Base-by-base conservation (phyloP, 2,113 vertebrate genomes). In the Peromyscus leucopus region DNA sequence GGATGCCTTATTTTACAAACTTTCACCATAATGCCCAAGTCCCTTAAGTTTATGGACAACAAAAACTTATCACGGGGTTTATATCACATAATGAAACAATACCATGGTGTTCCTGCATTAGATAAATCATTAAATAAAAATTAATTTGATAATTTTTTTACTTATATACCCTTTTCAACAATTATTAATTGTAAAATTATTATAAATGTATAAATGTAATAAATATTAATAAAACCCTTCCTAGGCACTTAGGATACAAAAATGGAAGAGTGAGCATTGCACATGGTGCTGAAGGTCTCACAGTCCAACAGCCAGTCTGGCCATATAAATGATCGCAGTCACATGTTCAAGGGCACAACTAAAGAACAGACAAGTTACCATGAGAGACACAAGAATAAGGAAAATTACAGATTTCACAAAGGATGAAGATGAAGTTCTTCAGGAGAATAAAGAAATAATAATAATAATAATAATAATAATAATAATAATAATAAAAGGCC, bases 21-120 rank as follows among this genome's bases (percentile, higher is more conserved):
- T 71, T 96, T 69, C 79, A 26, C 88, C 36, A 80, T 80, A 55
- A 90, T 93, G n/a, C 11, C 46, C 19, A 89, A 88, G 89, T 42
- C 42, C 91, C 36, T 90, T 75, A 97, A 84, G 57, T 69, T 83
- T 94, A 42, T 92, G 78, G 51, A 71, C 39, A 91, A 94, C 89
- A 42, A 61, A 95, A 67, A 95, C 79, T 69, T 86, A 84, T 13
- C 36, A 82, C 85, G 48, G 22, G 55, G 86, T 91, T 95, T 91
- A 94, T 13, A 59, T 33, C 42, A 39, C 26, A 84, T 65, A 93
- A 76, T 89, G 4, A 72, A 93, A 90, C 17, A 87, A 55, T 75
- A 24, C 3, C n/a, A 31, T 78, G 2, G 28, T 7, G 48, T 26
- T 28, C 55, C 13, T 86, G 9, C 4, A 91, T 76, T 85, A 92